These are phyloP conservation scores for Neogobius melanostomus DNA, from an alignment of 2,113 vertebrate genomes.

Conservation along the genomic window DNA sequence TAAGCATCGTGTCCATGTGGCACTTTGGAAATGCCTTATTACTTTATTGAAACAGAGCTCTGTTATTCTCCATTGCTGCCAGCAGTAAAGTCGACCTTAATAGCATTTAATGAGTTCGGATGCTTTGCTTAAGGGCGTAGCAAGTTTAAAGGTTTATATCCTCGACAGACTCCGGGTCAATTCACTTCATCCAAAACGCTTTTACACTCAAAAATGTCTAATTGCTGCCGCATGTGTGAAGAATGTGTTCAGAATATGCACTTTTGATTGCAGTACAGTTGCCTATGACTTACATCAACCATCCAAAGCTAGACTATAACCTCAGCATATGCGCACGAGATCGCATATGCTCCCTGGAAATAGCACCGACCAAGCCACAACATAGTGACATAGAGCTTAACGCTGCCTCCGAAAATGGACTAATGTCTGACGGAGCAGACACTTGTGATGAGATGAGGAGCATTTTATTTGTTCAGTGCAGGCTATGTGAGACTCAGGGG, in stretches of 20 bases:
- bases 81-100: slow-evolving; percentile 43
- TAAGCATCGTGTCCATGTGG: slow-evolving; percentile 13
- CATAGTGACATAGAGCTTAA: slow-evolving; percentile 16
- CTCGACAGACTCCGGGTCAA: slow-evolving; percentile 22
- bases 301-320: slow-evolving; percentile 27
- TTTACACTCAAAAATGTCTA: slow-evolving; percentile 3
- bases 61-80: slow-evolving; percentile 29
- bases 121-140: slow-evolving; percentile 51
- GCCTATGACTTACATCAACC: slow-evolving; percentile 15
- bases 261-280: slow-evolving; percentile 19
- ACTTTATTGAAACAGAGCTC: slow-evolving; percentile 25
- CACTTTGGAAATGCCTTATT: slow-evolving; percentile 24
- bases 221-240: neutral
- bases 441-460: neutral
- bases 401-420: slow-evolving; percentile 23
- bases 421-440: slow-evolving; percentile 4
- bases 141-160: slow-evolving; percentile 26
- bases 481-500: slow-evolving; percentile 15
- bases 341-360: slow-evolving; percentile 52
- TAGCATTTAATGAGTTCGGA: slow-evolving; percentile 46
- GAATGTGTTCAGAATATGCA: slow-evolving; percentile 29
- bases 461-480: slow-evolving; percentile 9
- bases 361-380: slow-evolving; percentile 49
- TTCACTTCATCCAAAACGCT: slow-evolving; percentile 20
- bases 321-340: slow-evolving; percentile 41